A percentile compares a stretch with the other conserved stretches of the same genome.
phyloP scores from a whole-genome alignment of 2,797 vertebrate species.

The Phalloptychus januarius region DNA sequence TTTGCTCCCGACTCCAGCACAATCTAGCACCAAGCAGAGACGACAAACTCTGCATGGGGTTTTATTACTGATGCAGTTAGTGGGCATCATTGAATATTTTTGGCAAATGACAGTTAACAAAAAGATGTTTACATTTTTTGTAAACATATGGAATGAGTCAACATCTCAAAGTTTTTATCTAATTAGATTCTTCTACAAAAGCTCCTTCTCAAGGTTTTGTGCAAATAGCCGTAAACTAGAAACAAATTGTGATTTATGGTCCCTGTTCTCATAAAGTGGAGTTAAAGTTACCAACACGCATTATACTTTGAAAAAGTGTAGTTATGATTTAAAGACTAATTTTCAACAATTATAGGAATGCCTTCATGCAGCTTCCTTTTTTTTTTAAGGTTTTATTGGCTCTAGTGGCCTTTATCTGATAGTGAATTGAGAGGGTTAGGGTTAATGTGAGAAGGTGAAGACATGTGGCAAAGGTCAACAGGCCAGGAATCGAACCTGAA shows the following conservation, averaged over 20 bases:
- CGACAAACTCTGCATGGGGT: neutral
- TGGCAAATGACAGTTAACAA: neutral
- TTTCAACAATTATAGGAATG: neutral
- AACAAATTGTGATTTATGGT: constrained; percentile 1
- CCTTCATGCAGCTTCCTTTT: neutral
- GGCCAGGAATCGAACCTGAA: too few species aligned
- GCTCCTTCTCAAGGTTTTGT: neutral
- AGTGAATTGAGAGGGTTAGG: too few species aligned
- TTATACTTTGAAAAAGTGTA: neutral
- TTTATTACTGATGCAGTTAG: neutral
- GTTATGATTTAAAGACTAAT: neutral
- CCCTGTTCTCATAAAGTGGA: neutral
- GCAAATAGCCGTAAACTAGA: neutral
- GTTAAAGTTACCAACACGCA: neutral
- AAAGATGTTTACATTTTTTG: neutral
- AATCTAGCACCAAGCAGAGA: neutral
- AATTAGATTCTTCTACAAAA: neutral
- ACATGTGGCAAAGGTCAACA: too few species aligned
- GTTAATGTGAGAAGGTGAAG: too few species aligned
- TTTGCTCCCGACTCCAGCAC: too few species aligned
- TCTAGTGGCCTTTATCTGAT: too few species aligned
- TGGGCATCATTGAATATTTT: neutral
- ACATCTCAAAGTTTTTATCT: neutral
- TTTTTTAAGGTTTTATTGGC: too few species aligned
- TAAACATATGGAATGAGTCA: neutral